Conservation (phyloP, 2,888 invertebrate genomes). For the Tipula unca region DNA sequence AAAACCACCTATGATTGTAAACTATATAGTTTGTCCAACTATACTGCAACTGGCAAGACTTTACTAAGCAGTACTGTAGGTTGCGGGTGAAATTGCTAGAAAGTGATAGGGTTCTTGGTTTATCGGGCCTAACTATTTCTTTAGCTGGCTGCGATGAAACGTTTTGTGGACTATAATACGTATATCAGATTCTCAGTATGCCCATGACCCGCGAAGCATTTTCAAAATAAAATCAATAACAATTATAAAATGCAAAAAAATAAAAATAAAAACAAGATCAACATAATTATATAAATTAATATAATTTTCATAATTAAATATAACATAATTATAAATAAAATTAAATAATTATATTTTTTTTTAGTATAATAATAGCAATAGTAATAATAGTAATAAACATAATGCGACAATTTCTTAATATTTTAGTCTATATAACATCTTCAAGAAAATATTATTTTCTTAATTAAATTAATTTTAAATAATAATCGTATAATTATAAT, state of each 20-base stretch:
- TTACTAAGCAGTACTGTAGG: no score
- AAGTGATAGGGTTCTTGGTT: no score
- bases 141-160: no score
- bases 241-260: neutral
- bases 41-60: no score
- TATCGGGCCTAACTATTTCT: no score
- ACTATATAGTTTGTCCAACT: no score
- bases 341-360: neutral
- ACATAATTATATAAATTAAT: constrained; percentile 14
- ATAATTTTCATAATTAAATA: constrained; percentile 10
- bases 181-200: no score
- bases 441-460: neutral
- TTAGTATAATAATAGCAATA: neutral
- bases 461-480: neutral
- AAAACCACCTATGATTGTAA: no score
- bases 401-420: neutral
- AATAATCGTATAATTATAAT: neutral
- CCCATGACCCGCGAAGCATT: neutral
- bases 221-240: neutral
- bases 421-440: neutral
- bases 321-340: constrained; percentile 8
- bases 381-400: neutral
- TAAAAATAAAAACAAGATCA: neutral
- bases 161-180: no score
- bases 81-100: no score